phyloP scores from a whole-genome alignment of 1,140 invertebrate genomes.

The Elymnias hypermnestra region DNA sequence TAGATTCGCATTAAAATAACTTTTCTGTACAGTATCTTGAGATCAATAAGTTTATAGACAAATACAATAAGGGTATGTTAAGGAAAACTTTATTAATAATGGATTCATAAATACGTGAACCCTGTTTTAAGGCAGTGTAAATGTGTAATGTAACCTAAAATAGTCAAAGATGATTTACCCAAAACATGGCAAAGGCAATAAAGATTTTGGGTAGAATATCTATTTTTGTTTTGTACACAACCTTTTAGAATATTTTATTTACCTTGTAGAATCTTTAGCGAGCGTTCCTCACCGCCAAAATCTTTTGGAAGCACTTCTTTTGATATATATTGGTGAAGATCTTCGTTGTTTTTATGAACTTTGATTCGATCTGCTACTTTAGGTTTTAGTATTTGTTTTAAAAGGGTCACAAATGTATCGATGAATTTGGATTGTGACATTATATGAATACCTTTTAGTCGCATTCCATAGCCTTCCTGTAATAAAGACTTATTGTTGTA shows the following conservation, averaged over 20 bases:
- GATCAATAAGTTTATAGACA: too few relatives aligned
- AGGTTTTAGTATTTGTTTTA: constrained; percentile 67
- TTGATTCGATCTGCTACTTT: constrained; percentile 69
- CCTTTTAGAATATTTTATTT: too few relatives aligned
- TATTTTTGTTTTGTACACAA: too few relatives aligned
- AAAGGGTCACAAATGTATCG: constrained; percentile 60
- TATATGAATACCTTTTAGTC: constrained; percentile 79
- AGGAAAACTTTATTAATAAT: too few relatives aligned
- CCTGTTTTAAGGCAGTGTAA: too few relatives aligned
- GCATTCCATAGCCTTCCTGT: constrained; percentile 53
- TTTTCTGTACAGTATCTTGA: too few relatives aligned
- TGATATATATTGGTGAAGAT: constrained; percentile 65
- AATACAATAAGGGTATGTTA: too few relatives aligned
- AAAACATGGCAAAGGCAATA: background rate
- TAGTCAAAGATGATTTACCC: background rate
- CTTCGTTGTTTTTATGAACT: constrained; percentile 55
- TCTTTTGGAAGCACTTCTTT: constrained; percentile 73
- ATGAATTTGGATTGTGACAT: constrained; percentile 67
- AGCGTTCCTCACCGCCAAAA: constrained; percentile 63
- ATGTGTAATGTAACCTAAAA: background rate
- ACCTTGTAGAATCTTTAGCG: constrained; percentile 40
- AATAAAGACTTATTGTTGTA: background rate
- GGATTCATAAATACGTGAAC: too few relatives aligned
- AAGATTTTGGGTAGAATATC: too few relatives aligned
- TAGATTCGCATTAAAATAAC: too few relatives aligned